phyloP scores from a whole-genome alignment of 2,888 invertebrate genomes.

The Eilema caniola region DNA sequence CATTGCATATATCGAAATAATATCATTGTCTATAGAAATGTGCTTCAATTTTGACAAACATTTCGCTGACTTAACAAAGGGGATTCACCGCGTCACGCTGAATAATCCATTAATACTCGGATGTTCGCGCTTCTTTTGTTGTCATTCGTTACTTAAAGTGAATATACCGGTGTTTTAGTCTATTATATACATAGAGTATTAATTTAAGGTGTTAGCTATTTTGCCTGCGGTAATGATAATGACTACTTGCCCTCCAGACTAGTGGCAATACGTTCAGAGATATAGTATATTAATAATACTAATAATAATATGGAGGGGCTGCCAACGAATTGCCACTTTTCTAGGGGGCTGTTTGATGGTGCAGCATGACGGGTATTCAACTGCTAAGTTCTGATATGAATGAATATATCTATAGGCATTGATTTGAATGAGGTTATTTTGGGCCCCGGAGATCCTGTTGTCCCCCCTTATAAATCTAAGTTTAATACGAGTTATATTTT shows the following conservation, averaged over 20 bases:
- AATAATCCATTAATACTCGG: slow-evolving; percentile 19
- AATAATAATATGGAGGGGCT: too few relatives aligned
- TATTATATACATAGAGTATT: background rate
- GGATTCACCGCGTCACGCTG: slow-evolving; percentile 8
- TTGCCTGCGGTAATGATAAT: background rate
- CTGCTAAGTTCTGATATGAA: too few relatives aligned
- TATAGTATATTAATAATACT: too few relatives aligned
- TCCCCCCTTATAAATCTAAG: too few relatives aligned
- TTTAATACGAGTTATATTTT: too few relatives aligned
- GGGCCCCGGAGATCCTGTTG: too few relatives aligned
- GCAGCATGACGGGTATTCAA: background rate
- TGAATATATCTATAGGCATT: too few relatives aligned
- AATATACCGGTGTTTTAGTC: background rate
- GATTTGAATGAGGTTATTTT: too few relatives aligned
- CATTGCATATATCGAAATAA: background rate
- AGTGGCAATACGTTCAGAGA: too few relatives aligned
- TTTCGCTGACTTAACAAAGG: slow-evolving; percentile 15
- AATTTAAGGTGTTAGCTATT: background rate
- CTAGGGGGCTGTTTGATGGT: background rate
- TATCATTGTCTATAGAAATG: slow-evolving; percentile 1
- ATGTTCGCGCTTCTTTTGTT: slow-evolving; percentile 15
- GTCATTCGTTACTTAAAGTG: slow-evolving; percentile 4
- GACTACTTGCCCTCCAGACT: background rate
- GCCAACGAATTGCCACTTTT: too few relatives aligned
- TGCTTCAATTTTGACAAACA: slow-evolving; percentile 4